Evolutionary conservation across 2,113 vertebrate species (phyloP).

Genomic region (Leptobrachium leishanense): DNA sequence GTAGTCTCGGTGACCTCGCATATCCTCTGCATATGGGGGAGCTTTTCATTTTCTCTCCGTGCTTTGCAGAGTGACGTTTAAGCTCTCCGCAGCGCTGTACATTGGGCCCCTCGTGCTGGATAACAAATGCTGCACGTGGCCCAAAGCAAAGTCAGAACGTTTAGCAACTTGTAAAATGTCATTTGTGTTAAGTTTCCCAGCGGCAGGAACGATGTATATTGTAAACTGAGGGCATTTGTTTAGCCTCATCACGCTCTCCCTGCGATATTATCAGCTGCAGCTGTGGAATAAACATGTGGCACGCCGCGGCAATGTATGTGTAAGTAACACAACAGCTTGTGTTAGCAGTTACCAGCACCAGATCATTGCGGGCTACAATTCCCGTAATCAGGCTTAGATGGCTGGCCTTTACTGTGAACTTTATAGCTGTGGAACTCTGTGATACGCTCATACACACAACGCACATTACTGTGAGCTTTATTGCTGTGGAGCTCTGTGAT

Average conservation of each 20-base stretch:
- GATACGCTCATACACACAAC: too few relatives aligned
- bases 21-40: neutral
- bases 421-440: too few relatives aligned
- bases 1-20: neutral
- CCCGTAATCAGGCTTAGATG: too few relatives aligned
- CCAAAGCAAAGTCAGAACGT: constrained; percentile 47
- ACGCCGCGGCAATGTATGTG: too few relatives aligned
- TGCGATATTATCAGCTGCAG: neutral
- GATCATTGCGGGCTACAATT: too few relatives aligned
- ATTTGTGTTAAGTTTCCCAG: constrained; percentile 27
- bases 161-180: constrained; percentile 50
- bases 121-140: constrained; percentile 40
- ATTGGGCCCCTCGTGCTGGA: neutral
- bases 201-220: neutral
- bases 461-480: too few relatives aligned
- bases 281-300: too few relatives aligned
- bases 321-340: too few relatives aligned
- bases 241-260: neutral
- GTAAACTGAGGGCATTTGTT: constrained; percentile 8
- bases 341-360: too few relatives aligned
- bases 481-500: too few relatives aligned
- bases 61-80: constrained; percentile 2
- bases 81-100: neutral
- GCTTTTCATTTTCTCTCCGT: neutral
- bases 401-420: too few relatives aligned